Conservation (phyloP, 1,140 invertebrate genomes). For the Micrasema minimum region DNA sequence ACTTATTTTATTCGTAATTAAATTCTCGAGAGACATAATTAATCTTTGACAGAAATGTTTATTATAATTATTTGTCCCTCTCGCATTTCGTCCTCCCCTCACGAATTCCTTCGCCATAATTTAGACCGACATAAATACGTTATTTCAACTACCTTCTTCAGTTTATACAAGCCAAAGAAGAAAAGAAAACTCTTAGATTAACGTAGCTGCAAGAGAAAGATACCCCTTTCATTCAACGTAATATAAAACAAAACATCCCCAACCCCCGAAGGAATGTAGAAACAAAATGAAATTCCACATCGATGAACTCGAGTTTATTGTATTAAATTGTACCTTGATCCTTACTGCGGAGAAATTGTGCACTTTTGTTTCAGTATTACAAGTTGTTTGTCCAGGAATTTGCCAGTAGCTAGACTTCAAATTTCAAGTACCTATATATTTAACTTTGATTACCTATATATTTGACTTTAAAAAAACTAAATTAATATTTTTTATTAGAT, state of each 20-base stretch:
- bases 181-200: constrained; percentile 19
- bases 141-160: background rate
- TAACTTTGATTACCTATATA: too few relatives aligned
- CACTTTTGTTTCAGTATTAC: constrained; percentile 13
- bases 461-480: too few relatives aligned
- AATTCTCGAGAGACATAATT: constrained; percentile 2
- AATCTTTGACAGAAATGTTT: constrained; percentile 7
- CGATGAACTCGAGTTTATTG: constrained; percentile 46
- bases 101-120: constrained; percentile 25
- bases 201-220: constrained; percentile 3
- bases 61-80: constrained; percentile 14
- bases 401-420: background rate
- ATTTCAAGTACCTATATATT: background rate
- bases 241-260: constrained; percentile 47
- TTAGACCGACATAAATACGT: too few relatives aligned
- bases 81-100: constrained; percentile 5
- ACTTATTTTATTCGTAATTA: constrained; percentile 33
- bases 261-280: constrained; percentile 42
- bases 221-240: constrained; percentile 27
- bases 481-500: too few relatives aligned
- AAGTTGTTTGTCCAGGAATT: background rate
- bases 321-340: constrained; percentile 33
- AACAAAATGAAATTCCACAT: constrained; percentile 52
- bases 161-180: constrained; percentile 25
- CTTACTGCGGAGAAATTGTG: background rate